Base-by-base conservation (phyloP, 2,888 invertebrate species). In the Trissonchulus latispiculum region DNA sequence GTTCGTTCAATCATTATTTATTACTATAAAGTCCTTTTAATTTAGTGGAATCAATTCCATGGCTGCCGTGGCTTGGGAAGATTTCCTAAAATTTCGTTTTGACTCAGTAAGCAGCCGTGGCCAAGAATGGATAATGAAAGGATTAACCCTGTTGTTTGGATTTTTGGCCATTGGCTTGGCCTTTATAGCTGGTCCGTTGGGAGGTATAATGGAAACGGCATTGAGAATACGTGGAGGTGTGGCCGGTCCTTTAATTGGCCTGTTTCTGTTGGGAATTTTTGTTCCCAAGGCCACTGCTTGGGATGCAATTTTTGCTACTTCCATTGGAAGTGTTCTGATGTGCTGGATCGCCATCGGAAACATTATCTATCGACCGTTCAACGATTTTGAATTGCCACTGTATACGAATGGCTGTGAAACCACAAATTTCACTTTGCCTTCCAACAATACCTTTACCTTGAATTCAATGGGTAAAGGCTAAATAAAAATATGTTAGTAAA, bases 201-300 rank as follows among this genome's bases (percentile, higher is more conserved):
- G 78, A 0, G 78, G 78, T 18, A 78, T 78, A 31, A 76, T 79
- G 59, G 76, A 77, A 37, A 74, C 67, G 64, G 73, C 36, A 68
- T 61, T 66, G 72, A 76, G 31, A 67, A 74, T 93, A 80, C 92
- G 93, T 81, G 93, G 93, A 0, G 90, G 93, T 87, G 90, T 92
- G 32, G 92, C 93, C 1, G 94, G 93, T 1, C 90, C 94, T 0
- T 90, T 92, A 0, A 85, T 94, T 32, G 94, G 93, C 0, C 86
- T 93, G 1, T 94, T 94, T 83, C 89, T 91, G 0, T 85, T 94
- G 32, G 94, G 94, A 72, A 92, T 94, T 89, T 89, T 91, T 78
- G 90, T 93, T 78, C 93, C 93, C 0, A 90, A 90, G 88, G 90
- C 92, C 1, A 94, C 93, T 81, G 76, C 75, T 61, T 48, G 76